phyloP scores from a whole-genome alignment of 2,113 vertebrate species.

The Oostethus manadensis region DNA sequence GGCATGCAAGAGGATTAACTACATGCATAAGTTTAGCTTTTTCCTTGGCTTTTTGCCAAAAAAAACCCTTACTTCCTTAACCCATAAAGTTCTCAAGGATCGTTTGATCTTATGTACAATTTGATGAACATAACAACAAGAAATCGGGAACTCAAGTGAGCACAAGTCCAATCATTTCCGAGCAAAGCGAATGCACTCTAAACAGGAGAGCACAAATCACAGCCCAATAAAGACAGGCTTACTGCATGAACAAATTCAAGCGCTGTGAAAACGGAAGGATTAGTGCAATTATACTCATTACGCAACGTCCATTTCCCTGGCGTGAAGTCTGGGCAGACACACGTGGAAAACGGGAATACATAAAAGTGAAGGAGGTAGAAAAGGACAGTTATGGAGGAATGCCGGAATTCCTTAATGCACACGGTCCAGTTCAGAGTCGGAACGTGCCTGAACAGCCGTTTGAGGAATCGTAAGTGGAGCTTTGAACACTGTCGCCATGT shows the following conservation, averaged over 20 bases:
- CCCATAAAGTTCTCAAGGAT: no score
- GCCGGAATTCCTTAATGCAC: slow-evolving; percentile 62
- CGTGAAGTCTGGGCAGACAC: slow-evolving; percentile 44
- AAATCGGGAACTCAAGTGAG: background rate
- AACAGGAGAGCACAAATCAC: slow-evolving; percentile 56
- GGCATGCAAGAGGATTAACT: no score
- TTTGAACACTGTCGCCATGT: slow-evolving; percentile 37
- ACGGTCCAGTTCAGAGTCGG: slow-evolving; percentile 51
- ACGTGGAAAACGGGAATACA: slow-evolving; percentile 51
- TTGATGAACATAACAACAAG: no score
- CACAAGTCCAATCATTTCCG: background rate
- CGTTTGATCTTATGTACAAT: no score
- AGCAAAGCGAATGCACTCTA: background rate
- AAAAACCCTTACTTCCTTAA: no score
- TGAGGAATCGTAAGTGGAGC: slow-evolving; percentile 40
- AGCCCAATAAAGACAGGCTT: slow-evolving; percentile 64
- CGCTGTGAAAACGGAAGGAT: slow-evolving; percentile 61
- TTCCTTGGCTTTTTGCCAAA: no score
- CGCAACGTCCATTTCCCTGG: slow-evolving; percentile 57
- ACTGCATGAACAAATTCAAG: slow-evolving; percentile 66
- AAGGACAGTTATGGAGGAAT: slow-evolving; percentile 56
- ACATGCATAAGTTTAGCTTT: no score
- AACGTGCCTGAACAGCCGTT: slow-evolving; percentile 72
- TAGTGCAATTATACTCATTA: slow-evolving; percentile 64
- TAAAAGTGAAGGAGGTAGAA: slow-evolving; percentile 42